Evolutionary conservation across 2,888 invertebrate genomes (phyloP).

Genomic region (Apamea anceps): DNA sequence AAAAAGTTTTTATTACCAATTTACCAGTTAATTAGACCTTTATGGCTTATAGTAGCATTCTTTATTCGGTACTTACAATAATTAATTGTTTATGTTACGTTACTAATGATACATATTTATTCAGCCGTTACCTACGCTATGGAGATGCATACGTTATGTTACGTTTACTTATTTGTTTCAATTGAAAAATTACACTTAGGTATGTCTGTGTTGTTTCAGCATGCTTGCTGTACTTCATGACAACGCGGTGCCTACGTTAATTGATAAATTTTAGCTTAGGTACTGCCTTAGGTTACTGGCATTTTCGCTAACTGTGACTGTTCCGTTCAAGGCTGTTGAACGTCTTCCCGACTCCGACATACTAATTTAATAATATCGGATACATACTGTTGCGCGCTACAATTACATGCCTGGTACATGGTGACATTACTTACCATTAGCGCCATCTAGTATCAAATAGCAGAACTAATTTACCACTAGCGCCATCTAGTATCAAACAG

Average conservation of each 20-base stretch:
- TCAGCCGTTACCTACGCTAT: constrained; percentile 34
- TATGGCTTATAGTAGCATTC: constrained; percentile 26
- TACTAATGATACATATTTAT: constrained; percentile 38
- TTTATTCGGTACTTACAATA: constrained; percentile 22
- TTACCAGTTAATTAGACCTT: constrained; percentile 33
- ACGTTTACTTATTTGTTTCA: not conserved
- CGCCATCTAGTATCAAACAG: too few species aligned
- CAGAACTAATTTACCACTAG: too few species aligned
- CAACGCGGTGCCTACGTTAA: not conserved
- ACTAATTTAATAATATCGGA: not conserved
- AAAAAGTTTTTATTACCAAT: constrained; percentile 4
- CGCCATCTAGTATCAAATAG: too few species aligned
- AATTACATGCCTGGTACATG: too few species aligned
- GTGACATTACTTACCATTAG: too few species aligned
- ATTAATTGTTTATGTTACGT: constrained; percentile 18
- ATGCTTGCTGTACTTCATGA: not conserved
- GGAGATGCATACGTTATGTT: too few species aligned
- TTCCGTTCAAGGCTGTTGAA: not conserved
- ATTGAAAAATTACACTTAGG: not conserved
- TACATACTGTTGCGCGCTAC: too few species aligned
- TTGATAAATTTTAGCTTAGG: not conserved
- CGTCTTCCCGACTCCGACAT: not conserved
- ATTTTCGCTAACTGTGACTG: not conserved
- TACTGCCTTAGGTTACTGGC: constrained; percentile 4
- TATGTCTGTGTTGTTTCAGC: constrained; percentile 19